Base-by-base conservation (phyloP, 2,888 invertebrate genomes). In the Himalopsyche anomala region DNA sequence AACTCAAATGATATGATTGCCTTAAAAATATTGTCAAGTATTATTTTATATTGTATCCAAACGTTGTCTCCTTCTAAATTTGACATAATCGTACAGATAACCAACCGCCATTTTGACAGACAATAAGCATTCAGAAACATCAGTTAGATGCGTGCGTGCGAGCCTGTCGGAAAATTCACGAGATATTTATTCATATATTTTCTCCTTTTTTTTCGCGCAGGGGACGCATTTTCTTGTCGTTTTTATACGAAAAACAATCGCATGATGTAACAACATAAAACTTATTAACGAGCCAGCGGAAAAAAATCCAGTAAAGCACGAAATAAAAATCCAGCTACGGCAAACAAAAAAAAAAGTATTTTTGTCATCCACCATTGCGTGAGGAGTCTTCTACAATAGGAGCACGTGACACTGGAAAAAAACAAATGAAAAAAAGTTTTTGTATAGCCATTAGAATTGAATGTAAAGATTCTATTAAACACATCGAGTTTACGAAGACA, bases 191-290 rank as follows among this genome's bases (percentile, higher is more conserved):
- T 74, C 74, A 74, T 74, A 74, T 36, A 74, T 74, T 74, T 74
- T 38, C 74, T 28, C 12, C 36, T 74, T 74, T 36, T 28, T 36
- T 36, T 36, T 28, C 74, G 62, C 62, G 74, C 74, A 36, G 4
- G 74, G 28, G 36, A 74, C 74, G 74, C 74, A 74, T 74, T 74
- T 38, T 74, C 74, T 74, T 74, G 36, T 38, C 74, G 74, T 74
- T 74, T 74, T 36, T 74, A 74, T 74, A 74, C 74, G 74, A 74
- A 74, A 74, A 74, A 74, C 74, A 74, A 74, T 74, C 74, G 74
- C 74, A 74, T 74, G 74, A 74, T 74, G 28, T 74, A 74, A 38
- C 74, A 28, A 36, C 74, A 74, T 74, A 74, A 74, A 74, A 38
- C 74, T 36, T 36, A 74, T 74, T 74, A 74, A 74, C 74, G 74